Conservation (phyloP, 2,113 vertebrate genomes). For the Typhlomys cinereus region DNA sequence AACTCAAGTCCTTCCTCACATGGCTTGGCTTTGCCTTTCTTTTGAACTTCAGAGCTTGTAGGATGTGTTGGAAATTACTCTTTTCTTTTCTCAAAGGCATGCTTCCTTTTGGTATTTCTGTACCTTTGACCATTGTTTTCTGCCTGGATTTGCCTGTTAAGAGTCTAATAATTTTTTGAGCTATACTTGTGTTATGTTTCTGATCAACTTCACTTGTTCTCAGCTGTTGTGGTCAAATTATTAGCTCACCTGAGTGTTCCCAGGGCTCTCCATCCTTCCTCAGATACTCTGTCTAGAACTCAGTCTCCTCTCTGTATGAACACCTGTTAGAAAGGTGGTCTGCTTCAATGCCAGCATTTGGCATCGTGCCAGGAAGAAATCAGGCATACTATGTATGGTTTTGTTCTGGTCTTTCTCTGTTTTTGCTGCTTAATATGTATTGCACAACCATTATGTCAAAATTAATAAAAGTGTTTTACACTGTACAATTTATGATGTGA, state of each 20-base stretch:
- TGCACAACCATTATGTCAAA: background rate
- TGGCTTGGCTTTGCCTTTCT: background rate
- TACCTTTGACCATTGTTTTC: background rate
- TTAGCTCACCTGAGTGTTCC: background rate
- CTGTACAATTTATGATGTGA: background rate
- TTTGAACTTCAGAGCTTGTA: background rate
- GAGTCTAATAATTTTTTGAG: background rate
- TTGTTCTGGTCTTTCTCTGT: background rate
- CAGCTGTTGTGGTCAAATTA: background rate
- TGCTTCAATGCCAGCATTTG: background rate
- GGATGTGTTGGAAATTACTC: background rate
- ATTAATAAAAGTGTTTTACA: background rate
- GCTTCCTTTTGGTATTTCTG: background rate
- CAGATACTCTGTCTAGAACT: background rate
- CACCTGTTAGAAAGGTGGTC: background rate
- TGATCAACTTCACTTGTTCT: background rate
- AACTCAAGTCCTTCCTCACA: background rate
- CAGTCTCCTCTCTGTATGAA: background rate
- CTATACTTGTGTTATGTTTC: background rate
- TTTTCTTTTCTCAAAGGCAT: background rate
- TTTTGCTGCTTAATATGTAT: background rate
- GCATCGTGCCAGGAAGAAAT: background rate
- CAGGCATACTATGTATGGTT: rapidly evolving
- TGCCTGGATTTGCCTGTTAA: background rate
- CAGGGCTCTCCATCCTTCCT: background rate